phyloP scores from a whole-genome alignment of 2,888 invertebrate species.

The Hirtodrosophila histrioides region DNA sequence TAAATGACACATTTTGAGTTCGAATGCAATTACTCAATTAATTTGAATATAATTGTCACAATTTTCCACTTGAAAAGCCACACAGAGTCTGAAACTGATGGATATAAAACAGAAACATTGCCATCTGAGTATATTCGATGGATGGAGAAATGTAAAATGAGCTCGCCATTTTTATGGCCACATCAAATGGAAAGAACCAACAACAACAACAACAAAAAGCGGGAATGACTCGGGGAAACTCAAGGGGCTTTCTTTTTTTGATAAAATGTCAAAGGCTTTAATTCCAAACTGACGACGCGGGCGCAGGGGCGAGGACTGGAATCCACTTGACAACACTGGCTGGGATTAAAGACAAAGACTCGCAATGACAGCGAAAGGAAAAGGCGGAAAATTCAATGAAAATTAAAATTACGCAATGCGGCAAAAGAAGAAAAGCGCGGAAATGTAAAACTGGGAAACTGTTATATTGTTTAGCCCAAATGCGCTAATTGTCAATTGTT shows the following conservation, averaged over 20 bases:
- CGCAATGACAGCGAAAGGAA: constrained; percentile 59
- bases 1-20: constrained; percentile 40
- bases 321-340: constrained; percentile 64
- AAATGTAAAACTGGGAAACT: constrained; percentile 32
- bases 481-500: constrained; percentile 37
- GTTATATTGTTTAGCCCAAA: constrained; percentile 25
- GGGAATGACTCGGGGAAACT: constrained; percentile 30
- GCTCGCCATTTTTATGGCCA: constrained; percentile 70
- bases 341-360: constrained; percentile 52
- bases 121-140: constrained; percentile 7
- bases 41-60: constrained; percentile 82
- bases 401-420: constrained; percentile 47
- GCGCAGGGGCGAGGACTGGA: not conserved
- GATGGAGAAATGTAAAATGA: constrained; percentile 53
- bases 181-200: constrained; percentile 73
- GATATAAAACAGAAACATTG: constrained; percentile 61
- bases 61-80: constrained; percentile 78
- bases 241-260: constrained; percentile 57
- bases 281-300: constrained; percentile 55
- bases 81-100: constrained; percentile 50
- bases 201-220: constrained; percentile 29
- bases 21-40: constrained; percentile 78
- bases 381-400: constrained; percentile 30
- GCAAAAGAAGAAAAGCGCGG: constrained; percentile 48
- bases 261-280: constrained; percentile 77